Evolutionary conservation across 2,113 vertebrate species (phyloP), one percentile per base, ranked within the genome.

Genomic region (Sceloporus tristichus): DNA sequence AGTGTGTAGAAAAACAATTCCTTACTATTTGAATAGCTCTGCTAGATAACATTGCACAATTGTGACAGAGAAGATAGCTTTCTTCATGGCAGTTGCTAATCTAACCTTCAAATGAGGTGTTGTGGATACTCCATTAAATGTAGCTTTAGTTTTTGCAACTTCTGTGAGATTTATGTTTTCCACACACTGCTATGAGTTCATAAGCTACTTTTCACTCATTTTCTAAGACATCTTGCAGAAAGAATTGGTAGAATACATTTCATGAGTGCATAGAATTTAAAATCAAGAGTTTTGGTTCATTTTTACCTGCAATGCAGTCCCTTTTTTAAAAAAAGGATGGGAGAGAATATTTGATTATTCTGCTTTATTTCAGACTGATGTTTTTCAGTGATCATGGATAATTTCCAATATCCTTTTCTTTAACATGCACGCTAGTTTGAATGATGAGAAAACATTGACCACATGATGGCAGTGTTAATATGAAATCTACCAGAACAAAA

Each of bases 381-480:
- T n/a, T 79, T 79, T 27, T 79, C 18, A 42, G 77, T n/a, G 40
- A 77, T n/a, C n/a, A 25, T 81, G 10, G 23, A 42, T 79, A 53
- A 78, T 54, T 42, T 66, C 34, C 21, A 42, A 5, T 74, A 27
- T 42, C 54, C 9, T 16, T 27, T 82, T 82, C 62, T 82, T 82
- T 21, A 40, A 80, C 9, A 13, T 48, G 2, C 5, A 0, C 0
- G 7, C 68, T 19, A 0, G 19, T n/a, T 38, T 9, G 7, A 78
- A 34, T 78, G 14, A 66, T 11, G 90, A 74, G 1, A 84, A 0
- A 10, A 16, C 81, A 2, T 19, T 80, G 29, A 62, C 94, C 95
- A 91, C 91, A 29, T 90, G 95, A 87, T 91, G 95, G 94, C 65
- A 90, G 87, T 80, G 0, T 38, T 29, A 90, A 19, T 29, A 48